Evolutionary conservation across 2,888 invertebrate species (phyloP).

Genomic region (Ochropleura leucogaster): DNA sequence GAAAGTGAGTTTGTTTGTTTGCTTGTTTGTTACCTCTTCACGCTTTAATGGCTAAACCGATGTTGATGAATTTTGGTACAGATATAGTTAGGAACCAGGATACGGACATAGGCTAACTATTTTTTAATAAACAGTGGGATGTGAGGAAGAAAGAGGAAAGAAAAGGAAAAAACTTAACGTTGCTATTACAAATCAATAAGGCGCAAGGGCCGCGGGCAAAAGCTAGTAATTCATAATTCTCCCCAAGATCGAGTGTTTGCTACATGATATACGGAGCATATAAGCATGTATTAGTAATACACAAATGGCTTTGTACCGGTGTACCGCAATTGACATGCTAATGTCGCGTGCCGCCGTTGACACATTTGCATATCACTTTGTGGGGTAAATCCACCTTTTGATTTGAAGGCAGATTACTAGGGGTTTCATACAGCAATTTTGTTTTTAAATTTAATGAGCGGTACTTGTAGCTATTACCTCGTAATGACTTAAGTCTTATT

Average conservation of each 20-base stretch:
- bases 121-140: no score
- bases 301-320: conserved; percentile 36
- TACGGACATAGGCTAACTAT: no score
- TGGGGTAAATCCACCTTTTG: conserved; percentile 39
- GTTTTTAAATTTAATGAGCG: neutral
- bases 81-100: no score
- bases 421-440: conserved; percentile 21
- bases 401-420: conserved; percentile 31
- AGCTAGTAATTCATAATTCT: no score
- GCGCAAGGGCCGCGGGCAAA: no score
- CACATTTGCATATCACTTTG: conserved; percentile 62
- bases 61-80: no score
- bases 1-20: no score
- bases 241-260: neutral
- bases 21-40: no score
- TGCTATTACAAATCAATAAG: no score
- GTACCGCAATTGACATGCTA: conserved; percentile 57
- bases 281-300: conserved; percentile 33
- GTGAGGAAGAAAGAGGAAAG: no score
- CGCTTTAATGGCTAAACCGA: no score
- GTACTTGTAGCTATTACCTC: neutral
- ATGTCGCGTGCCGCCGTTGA: conserved; percentile 50
- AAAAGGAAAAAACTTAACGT: no score
- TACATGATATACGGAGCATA: neutral
- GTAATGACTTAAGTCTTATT: neutral